Evolutionary conservation across 2,797 vertebrate species (phyloP), one percentile per base, ranked within the genome.

Genomic region (Bovichtus diacanthus): DNA sequence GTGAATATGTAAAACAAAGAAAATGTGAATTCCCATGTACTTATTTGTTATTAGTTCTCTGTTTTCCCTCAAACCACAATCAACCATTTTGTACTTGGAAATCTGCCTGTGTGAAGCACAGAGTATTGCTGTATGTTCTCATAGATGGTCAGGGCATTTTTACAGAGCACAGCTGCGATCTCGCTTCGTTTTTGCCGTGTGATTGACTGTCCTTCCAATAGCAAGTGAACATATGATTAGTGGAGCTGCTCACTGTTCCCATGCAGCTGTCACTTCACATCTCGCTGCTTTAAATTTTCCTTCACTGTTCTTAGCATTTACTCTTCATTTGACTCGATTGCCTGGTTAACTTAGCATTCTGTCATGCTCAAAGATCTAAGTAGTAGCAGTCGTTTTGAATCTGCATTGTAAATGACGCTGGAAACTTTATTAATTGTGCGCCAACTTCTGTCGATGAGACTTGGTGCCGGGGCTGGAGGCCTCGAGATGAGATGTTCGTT

Each of bases 1-100:
- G 92, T 91, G 90, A 92, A 93, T 94, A 94, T 94, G 93, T 93
- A 93, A 95, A 93, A 90, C 90, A 90, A 91, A 92, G 91, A 91
- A 69, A 87, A 93, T 88, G 87, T 91, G 92, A 91, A 95, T 94
- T 94, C 92, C 93, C 93, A 87, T 92, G 89, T 90, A 93, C 87
- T 90, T 92, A 90, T 92, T 93, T 93, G 89, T 93, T 93, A 92
- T 92, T 90, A 90, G 88, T 83, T 91, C 85, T 87, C 76, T 88
- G 76, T 92, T 92, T 93, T 90, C 91, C 92, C 92, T 93, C 90
- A 88, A 93, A 93, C 92, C 91, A 92, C 89, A 88, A 89, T 91
- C 89, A 92, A 87, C 90, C 90, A 87, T 92, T 92, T 93, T 94
- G 86, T 91, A 86, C 87, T 91, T 92, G 92, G 90, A 93, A 85